Evolutionary conservation across 2,113 vertebrate genomes (phyloP), one percentile per base, ranked within the genome.

Genomic region (Numenius arquata): DNA sequence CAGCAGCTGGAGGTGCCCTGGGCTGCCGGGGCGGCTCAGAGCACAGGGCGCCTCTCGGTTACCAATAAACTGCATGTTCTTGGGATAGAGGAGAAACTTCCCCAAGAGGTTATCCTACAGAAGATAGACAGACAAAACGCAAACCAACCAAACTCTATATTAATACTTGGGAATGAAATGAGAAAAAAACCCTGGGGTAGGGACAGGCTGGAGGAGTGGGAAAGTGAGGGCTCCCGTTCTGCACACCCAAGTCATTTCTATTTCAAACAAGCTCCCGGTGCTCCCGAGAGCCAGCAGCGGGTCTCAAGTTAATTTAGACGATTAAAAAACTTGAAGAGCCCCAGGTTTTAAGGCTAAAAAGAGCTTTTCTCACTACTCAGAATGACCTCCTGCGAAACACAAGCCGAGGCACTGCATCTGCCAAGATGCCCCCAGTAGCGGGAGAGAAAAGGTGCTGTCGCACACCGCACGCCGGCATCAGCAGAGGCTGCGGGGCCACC

Each of bases 1-100:
- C 77, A 92, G 73, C 41, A 62, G 45, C 76, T 70, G 8, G 15
- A 11, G n/a, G 22, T 70, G 43, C 71, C 68, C 32, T 20, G 14
- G 21, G 32, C 53, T 55, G 56, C 30, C 14, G 12, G 15, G 9
- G 21, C 22, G 27, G 26, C 16, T 16, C 23, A n/a, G 41, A 53
- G 40, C 52, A 63, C 0, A 0, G 26, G 11, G 5, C 6, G 19
- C 8, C 9, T 12, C 2, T 5, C 62, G 53, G 18, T 16, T 15
- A 48, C 7, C 21, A 27, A 32, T 25, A 36, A 48, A 45, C 63
- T 80, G 22, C 58, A 61, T 4, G 1, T 13, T 12, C 41, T 32
- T 48, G 8, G 7, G 59, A 34, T 25, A 5, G 27, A 56, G 25
- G 11, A 93, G 34, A 89, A 65, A 65, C 56, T 43, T 62, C n/a